phyloP scores from a whole-genome alignment of 2,888 invertebrate genomes.

The Schizaphis graminum region DNA sequence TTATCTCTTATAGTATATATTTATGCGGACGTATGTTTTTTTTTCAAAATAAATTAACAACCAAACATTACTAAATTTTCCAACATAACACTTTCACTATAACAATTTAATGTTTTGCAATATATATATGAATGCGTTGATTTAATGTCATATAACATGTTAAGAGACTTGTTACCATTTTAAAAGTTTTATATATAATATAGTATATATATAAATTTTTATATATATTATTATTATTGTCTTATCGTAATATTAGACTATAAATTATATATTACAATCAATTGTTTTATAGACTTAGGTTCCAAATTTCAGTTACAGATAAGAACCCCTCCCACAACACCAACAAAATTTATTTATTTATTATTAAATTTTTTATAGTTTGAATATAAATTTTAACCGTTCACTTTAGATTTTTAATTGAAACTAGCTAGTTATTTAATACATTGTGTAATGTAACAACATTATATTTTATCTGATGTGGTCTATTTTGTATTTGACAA shows the following conservation, averaged over 20 bases:
- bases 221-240: conserved; percentile 28
- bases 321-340: not conserved
- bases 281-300: conserved; percentile 25
- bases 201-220: conserved; percentile 32
- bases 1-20: conserved; percentile 47
- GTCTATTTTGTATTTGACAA: conserved; percentile 28
- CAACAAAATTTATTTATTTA: not conserved
- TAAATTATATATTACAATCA: conserved; percentile 39
- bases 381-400: not conserved
- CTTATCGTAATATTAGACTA: conserved; percentile 29
- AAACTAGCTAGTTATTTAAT: not conserved
- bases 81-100: conserved; percentile 22
- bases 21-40: not conserved
- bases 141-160: conserved; percentile 36
- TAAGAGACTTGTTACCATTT: conserved; percentile 60
- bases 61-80: conserved; percentile 24
- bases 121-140: conserved; percentile 44
- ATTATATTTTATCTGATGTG: not conserved
- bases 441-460: not conserved
- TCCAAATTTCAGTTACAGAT: conserved; percentile 20
- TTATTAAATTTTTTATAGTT: not conserved
- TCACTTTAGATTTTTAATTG: not conserved
- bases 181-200: conserved; percentile 47
- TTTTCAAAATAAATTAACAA: conserved; percentile 29
- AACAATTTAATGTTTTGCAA: conserved; percentile 42